Evolutionary conservation across 1,140 invertebrate species (phyloP).

Genomic region (Monomorium pharaonis): DNA sequence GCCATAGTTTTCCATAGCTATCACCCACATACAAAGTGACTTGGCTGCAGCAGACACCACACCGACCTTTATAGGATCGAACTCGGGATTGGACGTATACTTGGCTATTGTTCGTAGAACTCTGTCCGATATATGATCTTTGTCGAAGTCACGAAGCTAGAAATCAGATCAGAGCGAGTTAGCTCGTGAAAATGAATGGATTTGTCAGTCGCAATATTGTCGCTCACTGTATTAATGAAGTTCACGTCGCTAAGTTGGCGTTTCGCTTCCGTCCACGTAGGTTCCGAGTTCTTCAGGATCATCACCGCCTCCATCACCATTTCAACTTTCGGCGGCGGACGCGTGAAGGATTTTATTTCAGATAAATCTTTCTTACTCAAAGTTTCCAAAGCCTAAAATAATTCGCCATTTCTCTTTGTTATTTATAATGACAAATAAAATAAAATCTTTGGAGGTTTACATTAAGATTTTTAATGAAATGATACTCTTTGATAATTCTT

Average conservation of each 20-base stretch:
- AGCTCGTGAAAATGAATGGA: slow-evolving; percentile 32
- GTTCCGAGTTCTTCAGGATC: slow-evolving; percentile 91
- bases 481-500: not conserved
- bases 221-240: slow-evolving; percentile 86
- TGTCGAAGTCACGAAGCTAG: slow-evolving; percentile 93
- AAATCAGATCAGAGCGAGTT: slow-evolving; percentile 59
- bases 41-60: slow-evolving; percentile 92
- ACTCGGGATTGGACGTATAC: slow-evolving; percentile 93
- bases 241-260: slow-evolving; percentile 92
- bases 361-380: slow-evolving; percentile 95
- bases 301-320: slow-evolving; percentile 96
- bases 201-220: slow-evolving; percentile 9
- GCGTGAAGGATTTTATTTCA: slow-evolving; percentile 94
- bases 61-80: slow-evolving; percentile 94
- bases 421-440: not conserved
- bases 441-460: not conserved
- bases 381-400: slow-evolving; percentile 89
- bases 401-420: not conserved
- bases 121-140: slow-evolving; percentile 93
- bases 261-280: slow-evolving; percentile 94
- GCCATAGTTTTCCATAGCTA: slow-evolving; percentile 95
- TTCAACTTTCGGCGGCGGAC: slow-evolving; percentile 93
- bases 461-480: no score
- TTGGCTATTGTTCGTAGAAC: slow-evolving; percentile 91
- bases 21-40: slow-evolving; percentile 95